These are phyloP conservation scores for Idaea aversata DNA, from an alignment of 2,888 invertebrate species.

Conservation along the genomic window DNA sequence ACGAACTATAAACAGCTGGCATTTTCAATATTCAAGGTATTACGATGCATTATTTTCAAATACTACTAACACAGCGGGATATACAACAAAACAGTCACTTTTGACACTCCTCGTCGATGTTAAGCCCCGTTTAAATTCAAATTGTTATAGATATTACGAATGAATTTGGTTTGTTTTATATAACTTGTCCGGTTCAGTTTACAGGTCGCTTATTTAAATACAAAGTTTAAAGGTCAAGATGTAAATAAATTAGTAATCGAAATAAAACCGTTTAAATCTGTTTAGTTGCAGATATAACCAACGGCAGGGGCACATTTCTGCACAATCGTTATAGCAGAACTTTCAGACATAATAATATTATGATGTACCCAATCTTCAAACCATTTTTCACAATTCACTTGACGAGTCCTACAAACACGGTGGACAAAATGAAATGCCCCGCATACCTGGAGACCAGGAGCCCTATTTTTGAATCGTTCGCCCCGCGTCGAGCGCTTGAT, in stretches of 20 bases:
- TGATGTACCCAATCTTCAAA: too few relatives aligned
- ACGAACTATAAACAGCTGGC: background rate
- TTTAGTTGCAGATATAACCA: background rate
- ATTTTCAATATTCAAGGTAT: slow-evolving; percentile 1
- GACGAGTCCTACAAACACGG: too few relatives aligned
- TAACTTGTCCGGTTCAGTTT: background rate
- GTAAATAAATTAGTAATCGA: background rate
- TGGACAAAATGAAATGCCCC: too few relatives aligned
- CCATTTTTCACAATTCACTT: too few relatives aligned
- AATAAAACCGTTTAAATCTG: background rate
- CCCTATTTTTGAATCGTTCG: too few relatives aligned
- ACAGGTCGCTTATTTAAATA: background rate
- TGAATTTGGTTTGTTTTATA: slow-evolving; percentile 15
- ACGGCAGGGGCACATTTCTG: background rate
- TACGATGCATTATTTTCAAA: slow-evolving; percentile 3
- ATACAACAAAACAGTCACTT: slow-evolving; percentile 20
- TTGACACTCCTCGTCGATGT: slow-evolving; percentile 23
- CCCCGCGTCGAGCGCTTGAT: too few relatives aligned
- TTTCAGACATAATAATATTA: too few relatives aligned
- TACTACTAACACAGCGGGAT: slow-evolving; percentile 21
- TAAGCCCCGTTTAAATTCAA: slow-evolving; percentile 24
- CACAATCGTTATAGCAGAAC: background rate
- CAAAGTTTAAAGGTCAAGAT: background rate
- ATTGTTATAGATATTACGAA: slow-evolving; percentile 17
- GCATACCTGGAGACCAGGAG: too few relatives aligned